A percentile compares a stretch with the other conserved stretches of the same genome.
These are phyloP conservation scores for Criorhina ranunculi DNA, from an alignment of 2,888 invertebrate genomes.

Conservation along the genomic window DNA sequence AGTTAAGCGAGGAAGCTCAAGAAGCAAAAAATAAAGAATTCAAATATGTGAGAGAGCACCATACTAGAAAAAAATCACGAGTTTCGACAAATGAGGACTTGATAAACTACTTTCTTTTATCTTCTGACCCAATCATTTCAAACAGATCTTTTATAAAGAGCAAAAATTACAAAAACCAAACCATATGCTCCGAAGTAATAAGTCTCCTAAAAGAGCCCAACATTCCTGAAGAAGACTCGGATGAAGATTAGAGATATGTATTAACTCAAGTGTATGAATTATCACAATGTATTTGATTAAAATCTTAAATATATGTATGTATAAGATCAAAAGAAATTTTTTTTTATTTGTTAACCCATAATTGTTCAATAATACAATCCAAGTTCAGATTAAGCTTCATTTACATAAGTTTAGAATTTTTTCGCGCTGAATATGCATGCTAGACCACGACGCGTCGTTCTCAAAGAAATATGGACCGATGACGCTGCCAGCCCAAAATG, in stretches of 20 bases:
- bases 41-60: not conserved
- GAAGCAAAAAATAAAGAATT: not conserved
- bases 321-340: too few species aligned
- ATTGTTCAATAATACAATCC: too few species aligned
- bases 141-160: not conserved
- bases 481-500: too few species aligned
- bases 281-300: not conserved
- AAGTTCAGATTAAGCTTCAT: too few species aligned
- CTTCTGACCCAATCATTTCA: slow-evolving; percentile 1
- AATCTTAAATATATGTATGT: too few species aligned
- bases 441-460: too few species aligned
- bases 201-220: slow-evolving; percentile 5
- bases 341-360: too few species aligned
- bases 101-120: slow-evolving; percentile 6
- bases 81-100: slow-evolving; percentile 5
- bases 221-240: slow-evolving; percentile 1
- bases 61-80: not conserved
- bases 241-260: slow-evolving; percentile 5
- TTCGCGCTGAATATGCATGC: too few species aligned
- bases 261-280: not conserved
- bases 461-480: too few species aligned
- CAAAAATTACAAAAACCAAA: not conserved
- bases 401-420: too few species aligned
- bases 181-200: slow-evolving; percentile 2
- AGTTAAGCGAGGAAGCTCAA: too few species aligned